Evolutionary conservation across 2,797 vertebrate genomes (phyloP).

Genomic region (Saxicola maurus): DNA sequence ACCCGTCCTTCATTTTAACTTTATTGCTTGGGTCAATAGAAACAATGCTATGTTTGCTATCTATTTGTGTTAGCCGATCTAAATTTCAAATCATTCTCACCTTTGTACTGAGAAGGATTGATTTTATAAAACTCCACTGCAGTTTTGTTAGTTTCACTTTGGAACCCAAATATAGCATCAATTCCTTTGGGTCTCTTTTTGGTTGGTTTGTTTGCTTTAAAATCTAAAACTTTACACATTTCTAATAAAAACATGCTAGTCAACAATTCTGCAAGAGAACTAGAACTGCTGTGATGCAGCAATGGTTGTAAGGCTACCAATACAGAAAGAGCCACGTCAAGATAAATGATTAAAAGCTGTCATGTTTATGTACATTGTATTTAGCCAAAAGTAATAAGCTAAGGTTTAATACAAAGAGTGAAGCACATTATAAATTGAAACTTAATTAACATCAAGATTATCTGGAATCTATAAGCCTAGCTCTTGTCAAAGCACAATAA

Average conservation of each 20-base stretch:
- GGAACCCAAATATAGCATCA: background rate
- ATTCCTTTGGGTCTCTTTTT: background rate
- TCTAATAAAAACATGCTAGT: background rate
- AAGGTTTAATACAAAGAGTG: background rate
- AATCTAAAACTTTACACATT: background rate
- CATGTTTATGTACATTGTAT: background rate
- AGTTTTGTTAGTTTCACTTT: background rate
- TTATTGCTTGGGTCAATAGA: background rate
- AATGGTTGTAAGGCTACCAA: background rate
- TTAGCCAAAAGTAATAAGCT: background rate
- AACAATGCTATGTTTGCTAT: background rate
- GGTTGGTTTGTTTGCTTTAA: background rate
- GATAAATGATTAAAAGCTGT: background rate
- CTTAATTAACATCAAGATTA: background rate
- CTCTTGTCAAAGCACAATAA: background rate
- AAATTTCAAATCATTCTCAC: background rate
- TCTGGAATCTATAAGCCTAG: background rate
- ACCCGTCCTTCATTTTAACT: background rate
- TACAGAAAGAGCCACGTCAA: accelerated
- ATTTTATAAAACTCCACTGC: background rate
- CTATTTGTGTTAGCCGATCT: background rate
- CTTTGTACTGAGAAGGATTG: background rate
- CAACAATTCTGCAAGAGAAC: background rate
- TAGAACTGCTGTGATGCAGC: background rate
- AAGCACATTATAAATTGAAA: background rate